Base-by-base conservation (phyloP, 64 coral and sea anemone species). In the Acropora yongei region DNA sequence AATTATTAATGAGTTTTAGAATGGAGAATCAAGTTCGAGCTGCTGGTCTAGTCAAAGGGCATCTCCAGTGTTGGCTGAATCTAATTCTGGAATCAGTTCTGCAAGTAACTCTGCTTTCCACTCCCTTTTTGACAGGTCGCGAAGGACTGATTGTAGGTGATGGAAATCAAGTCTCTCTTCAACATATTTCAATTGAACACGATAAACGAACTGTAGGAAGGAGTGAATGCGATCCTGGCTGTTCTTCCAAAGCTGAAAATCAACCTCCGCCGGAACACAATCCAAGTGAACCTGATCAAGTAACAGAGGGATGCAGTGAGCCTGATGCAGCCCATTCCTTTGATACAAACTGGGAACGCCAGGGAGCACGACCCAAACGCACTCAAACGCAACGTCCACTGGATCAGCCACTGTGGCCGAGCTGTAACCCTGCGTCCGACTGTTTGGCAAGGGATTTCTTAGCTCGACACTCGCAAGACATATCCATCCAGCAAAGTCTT, bases 1-100 rank as follows among this genome's bases (percentile, higher is more conserved):
- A 79, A 79, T 79, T 79, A 79, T 79, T 79, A 57, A 79, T 81
- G 18, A 11, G 6, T 42, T n/a, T 60, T 43, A 53, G 17, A 80
- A 78, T 78, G 46, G 46, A 14, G 13, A 1, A 18, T 7, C 2
- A 48, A 18, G 4, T 6, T 1, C 4, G 49, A 46, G 2, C 12
- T 30, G 30, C 30, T 14, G 7, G 16, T 76, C 7, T 2, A 0
- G 14, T 14, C 1, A 1, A 76, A 76, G 12, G 1, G 12, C 8
- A 45, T 46, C 7, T 46, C 74, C 43, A 11, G 2, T 11, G 14
- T 11, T 13, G 8, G 10, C 30, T 9, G 9, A 1, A 12, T 18
- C 11, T 47, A 16, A 78, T 48, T 78, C 75, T n/a, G 1, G 3
- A 18, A 1, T 19, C 13, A 78, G 16, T 48, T 78, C 51, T 55